Evolutionary conservation across 2,888 invertebrate species (phyloP), one percentile per base, ranked within the genome.

Genomic region (Galerucella nymphaeae): DNA sequence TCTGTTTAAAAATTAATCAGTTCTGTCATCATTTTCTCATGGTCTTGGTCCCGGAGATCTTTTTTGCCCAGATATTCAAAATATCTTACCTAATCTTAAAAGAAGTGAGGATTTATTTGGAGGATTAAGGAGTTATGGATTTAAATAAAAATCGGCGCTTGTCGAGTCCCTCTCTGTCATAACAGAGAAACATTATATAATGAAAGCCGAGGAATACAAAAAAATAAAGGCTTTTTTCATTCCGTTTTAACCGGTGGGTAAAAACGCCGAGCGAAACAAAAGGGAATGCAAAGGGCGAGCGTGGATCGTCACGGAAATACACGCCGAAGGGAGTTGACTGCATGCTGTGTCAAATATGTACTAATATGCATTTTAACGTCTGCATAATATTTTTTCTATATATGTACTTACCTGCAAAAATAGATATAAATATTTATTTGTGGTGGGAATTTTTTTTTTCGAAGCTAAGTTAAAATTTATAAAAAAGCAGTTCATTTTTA

Each of bases 241-340:
- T 76, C 73, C 16, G 75, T 75, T 65, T 77, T 72, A 78, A 77
- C 76, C 76, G 76, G 77, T 76, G 78, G 75, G 76, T 76, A 79
- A 77, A 78, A 75, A 63, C 64, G 18, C 72, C 14, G 74, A 65
- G 68, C 76, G 72, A 78, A 80, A 82, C 83, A 83, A 81, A 80
- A 77, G 76, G 75, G 73, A 69, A 71, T 64, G 77, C 69, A 78
- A 74, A 80, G 80, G 82, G 82, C 78, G 81, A 82, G 78, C 77
- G 80, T 76, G 79, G 75, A 81, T 81, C 80, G 81, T 81, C 79
- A 82, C 77, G 80, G 79, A 78, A 78, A 79, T 73, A 77, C 75
- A 79, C 74, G 77, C 78, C 79, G 77, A 71, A 78, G 80, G 79
- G 81, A 80, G 79, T 75, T 14, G 65, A 48, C 30, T 72, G 16